These are phyloP conservation scores for Autographa gamma DNA, from an alignment of 2,888 invertebrate species.

Conservation along the genomic window DNA sequence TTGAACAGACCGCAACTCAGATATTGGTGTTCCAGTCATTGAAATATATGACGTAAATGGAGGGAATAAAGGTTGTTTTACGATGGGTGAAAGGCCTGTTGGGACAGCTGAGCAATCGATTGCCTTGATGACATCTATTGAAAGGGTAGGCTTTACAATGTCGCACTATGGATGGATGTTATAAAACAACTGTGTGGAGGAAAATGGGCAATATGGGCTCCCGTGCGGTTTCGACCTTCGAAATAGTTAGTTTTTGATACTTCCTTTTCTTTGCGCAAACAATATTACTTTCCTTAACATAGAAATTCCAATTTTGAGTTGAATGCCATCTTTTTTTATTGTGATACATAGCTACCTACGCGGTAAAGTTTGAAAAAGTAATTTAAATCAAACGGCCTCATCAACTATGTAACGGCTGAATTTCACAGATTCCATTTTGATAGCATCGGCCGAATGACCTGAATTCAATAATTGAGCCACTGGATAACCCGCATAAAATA, in stretches of 20 bases:
- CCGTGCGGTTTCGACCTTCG: neutral
- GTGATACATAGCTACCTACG: too few relatives aligned
- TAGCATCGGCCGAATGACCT: neutral
- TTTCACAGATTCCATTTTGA: conserved; percentile 5
- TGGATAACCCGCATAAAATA: neutral
- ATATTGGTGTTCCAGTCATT: neutral
- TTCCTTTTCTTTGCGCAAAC: neutral
- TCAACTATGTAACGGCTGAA: neutral
- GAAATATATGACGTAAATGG: neutral
- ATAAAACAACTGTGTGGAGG: neutral
- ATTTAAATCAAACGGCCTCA: neutral
- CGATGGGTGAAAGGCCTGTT: neutral
- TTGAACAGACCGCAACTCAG: neutral
- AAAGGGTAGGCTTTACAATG: conserved; percentile 24
- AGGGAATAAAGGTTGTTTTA: conserved; percentile 11
- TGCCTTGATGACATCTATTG: conserved; percentile 33
- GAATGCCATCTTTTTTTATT: neutral
- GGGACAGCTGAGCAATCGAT: conserved; percentile 24
- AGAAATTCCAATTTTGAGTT: neutral
- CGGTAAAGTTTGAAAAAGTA: neutral
- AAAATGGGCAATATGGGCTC: neutral
- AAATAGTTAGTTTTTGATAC: conserved; percentile 1
- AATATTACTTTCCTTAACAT: neutral
- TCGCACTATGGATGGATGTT: conserved; percentile 20
- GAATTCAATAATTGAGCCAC: conserved; percentile 18